Percentiles rank a stretch among this genome's conserved stretches.
Conservation (phyloP, 2,797 vertebrate species). For the Rhynchonycteris naso region DNA sequence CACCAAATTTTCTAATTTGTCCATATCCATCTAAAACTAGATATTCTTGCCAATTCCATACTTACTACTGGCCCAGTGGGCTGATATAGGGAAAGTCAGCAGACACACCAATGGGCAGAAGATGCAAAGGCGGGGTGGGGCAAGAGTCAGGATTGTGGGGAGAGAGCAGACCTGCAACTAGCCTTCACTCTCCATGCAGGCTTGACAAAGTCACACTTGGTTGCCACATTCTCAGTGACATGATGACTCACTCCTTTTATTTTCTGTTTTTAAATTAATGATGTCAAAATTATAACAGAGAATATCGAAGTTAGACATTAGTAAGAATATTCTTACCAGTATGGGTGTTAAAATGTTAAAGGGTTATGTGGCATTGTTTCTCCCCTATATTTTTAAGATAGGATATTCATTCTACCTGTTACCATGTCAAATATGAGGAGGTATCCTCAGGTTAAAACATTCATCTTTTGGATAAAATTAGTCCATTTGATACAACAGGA, state of each 20-base stretch:
- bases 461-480: constrained; percentile 36
- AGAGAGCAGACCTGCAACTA: not conserved
- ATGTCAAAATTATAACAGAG: constrained; percentile 34
- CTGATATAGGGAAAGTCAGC: not conserved
- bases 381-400: not conserved
- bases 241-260: not conserved
- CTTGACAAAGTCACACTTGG: not conserved
- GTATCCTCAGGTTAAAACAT: not conserved
- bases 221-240: not conserved
- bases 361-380: not conserved
- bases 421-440: not conserved
- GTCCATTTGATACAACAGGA: not conserved
- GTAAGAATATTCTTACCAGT: not conserved
- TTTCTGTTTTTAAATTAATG: not conserved
- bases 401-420: not conserved
- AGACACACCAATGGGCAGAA: not conserved
- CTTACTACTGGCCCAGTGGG: too few relatives aligned
- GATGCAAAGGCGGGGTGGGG: not conserved
- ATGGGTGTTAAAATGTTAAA: not conserved
- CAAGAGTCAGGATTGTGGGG: not conserved
- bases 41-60: not conserved
- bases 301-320: not conserved
- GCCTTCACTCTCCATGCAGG: not conserved
- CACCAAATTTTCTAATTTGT: not conserved
- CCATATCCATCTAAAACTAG: not conserved